Base-by-base conservation (phyloP, 1,140 invertebrate genomes). In the Drosophila pseudoobscura region DNA sequence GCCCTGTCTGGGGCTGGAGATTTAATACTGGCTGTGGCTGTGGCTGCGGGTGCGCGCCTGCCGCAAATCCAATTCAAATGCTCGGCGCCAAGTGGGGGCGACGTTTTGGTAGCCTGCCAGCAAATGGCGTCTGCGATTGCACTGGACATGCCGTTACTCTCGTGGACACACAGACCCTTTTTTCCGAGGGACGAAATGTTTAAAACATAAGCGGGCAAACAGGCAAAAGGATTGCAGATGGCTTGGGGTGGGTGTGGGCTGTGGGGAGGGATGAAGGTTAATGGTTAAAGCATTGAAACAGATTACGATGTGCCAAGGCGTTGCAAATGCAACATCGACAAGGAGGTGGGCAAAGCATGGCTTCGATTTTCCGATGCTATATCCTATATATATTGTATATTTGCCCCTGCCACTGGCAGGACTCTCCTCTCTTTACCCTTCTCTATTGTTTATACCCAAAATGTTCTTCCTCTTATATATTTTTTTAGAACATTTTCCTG, bases 21-120 rank as follows among this genome's bases (percentile, higher is more conserved):
- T 69, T 70, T 70, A 70, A 53, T 78, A 9, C 31, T 31, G 31
- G 31, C 31, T 31, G 31, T 9, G 31, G 31, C 31, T 7, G 26
- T 6, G 1, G 62, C 79, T 74, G 77, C 52, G 54, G 60, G 20
- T 20, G 47, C 51, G 51, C 77, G 64, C 70, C 69, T 79, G 78
- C 71, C 70, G 71, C 78, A 88, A 82, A 87, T 87, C 82, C 82
- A 88, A 87, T 87, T 87, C 82, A 87, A 85, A 85, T 85, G 78
- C 73, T 77, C 76, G 68, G 69, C 50, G 56, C 47, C 41, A 43
- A 51, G 45, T 52, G 47, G 45, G 51, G 26, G 43, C 58, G 65
- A 82, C 78, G 69, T 72, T 88, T 87, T 87, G 83, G 83, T 75
- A 66, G 63, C 66, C 73, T 87, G 83, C 83, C 83, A 87, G 73